Evolutionary conservation across 1,140 invertebrate species (phyloP).

Genomic region (Apis florea): DNA sequence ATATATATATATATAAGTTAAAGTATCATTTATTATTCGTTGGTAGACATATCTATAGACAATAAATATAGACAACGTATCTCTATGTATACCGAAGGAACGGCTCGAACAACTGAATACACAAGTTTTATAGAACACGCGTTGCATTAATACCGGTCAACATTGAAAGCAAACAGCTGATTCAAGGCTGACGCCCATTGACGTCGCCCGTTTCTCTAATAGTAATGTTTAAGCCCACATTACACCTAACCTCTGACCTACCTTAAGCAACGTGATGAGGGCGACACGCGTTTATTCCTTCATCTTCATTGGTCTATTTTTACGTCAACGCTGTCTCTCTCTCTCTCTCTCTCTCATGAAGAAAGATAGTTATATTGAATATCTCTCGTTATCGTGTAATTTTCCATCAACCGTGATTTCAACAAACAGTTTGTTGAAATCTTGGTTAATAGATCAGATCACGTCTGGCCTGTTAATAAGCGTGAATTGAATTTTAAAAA

Average conservation of each 20-base stretch:
- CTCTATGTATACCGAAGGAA: conserved; percentile 2
- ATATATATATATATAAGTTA: too few relatives aligned
- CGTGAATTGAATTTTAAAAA: background rate
- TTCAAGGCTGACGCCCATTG: conserved; percentile 64
- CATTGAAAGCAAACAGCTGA: conserved; percentile 73
- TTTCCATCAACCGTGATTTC: background rate
- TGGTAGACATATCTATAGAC: background rate
- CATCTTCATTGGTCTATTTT: background rate
- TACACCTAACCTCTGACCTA: conserved; percentile 44
- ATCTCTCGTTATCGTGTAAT: background rate
- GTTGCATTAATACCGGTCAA: conserved; percentile 67
- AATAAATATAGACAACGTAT: background rate
- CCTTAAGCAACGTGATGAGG: conserved; percentile 6
- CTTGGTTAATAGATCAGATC: background rate
- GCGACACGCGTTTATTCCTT: background rate
- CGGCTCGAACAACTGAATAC: conserved; percentile 40
- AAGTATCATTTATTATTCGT: background rate
- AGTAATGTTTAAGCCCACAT: conserved; percentile 23
- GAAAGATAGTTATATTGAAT: background rate
- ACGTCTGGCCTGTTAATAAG: background rate
- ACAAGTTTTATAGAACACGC: conserved; percentile 44
- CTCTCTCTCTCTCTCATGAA: background rate
- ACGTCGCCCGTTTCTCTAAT: conserved; percentile 27
- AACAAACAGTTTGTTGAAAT: background rate
- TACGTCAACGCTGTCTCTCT: background rate